Evolutionary conservation across 2,888 invertebrate genomes (phyloP), one percentile per base, ranked within the genome.

Genomic region (Cosmorhoe ocellata): DNA sequence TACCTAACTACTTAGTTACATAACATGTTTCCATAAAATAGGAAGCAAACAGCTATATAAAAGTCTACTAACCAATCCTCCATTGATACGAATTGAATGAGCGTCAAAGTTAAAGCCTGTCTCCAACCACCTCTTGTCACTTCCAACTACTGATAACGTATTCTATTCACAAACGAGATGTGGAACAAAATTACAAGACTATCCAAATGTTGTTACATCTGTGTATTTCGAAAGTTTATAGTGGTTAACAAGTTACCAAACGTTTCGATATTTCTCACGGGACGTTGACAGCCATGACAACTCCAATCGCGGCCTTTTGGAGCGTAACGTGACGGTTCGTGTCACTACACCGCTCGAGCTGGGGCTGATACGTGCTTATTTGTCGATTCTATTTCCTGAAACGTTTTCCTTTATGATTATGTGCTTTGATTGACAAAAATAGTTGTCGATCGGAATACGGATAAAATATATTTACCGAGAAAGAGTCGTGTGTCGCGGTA

Each of bases 261-360:
- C 53, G 53, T 52, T 56, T 37, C 32, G 40, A 34, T 43, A 47
- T 54, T 33, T 47, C 55, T 52, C 58, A 11, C 12, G 55, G 51
- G 58, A 55, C 32, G 39, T 40, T 37, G 50, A 44, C 38, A 41
- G 41, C 44, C 43, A 38, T 55, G 58, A 56, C 58, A 56, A 50
- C 58, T 58, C 56, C 52, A 56, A 56, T 52, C 52, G 50, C 26
- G 38, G 41, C 48, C 55, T 52, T 53, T 51, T 58, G 42, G 44
- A 48, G 56, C 56, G 56, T 58, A 34, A 58, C 54, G 49, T 39
- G 49, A 45, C 49, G 42, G 37, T 24, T 38, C 48, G 24, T 47
- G 58, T 49, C 58, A 40, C 45, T 40, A 43, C 49, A 37, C 44
- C 28, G 43, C 32, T 43, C 49, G 44, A 33, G 44, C 37, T 38